Evolutionary conservation across 2,797 vertebrate species (phyloP).

Genomic region (Pyrocephalus nanus): DNA sequence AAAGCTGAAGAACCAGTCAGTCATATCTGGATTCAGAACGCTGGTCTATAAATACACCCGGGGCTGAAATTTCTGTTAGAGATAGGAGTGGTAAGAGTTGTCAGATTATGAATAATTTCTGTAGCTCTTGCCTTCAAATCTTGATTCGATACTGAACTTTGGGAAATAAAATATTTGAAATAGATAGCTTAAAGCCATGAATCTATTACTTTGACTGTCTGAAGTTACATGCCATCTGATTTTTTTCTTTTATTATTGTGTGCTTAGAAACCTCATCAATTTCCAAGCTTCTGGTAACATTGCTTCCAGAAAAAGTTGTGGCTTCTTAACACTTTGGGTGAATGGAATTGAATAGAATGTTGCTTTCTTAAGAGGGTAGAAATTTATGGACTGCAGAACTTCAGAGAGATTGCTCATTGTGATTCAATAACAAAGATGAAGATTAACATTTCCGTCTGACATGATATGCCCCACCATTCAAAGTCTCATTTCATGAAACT

Average conservation of each 20-base stretch:
- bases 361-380: not conserved
- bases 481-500: not conserved
- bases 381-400: not conserved
- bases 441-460: not conserved
- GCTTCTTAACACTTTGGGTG: not conserved
- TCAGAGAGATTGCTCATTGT: not conserved
- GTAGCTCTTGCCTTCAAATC: not conserved
- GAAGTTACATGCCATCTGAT: not conserved
- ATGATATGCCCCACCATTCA: not conserved
- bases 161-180: not conserved
- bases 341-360: not conserved
- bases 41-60: not conserved
- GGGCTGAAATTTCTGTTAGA: not conserved
- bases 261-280: not conserved
- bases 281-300: not conserved
- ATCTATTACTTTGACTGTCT: not conserved
- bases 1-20: not conserved
- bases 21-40: not conserved
- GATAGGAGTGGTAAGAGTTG: not conserved
- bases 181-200: not conserved
- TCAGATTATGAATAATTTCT: not conserved
- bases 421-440: not conserved
- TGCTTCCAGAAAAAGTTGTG: not conserved
- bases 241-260: not conserved
- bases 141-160: not conserved